phyloP scores from a whole-genome alignment of 2,797 vertebrate species.

The Argentina silus region DNA sequence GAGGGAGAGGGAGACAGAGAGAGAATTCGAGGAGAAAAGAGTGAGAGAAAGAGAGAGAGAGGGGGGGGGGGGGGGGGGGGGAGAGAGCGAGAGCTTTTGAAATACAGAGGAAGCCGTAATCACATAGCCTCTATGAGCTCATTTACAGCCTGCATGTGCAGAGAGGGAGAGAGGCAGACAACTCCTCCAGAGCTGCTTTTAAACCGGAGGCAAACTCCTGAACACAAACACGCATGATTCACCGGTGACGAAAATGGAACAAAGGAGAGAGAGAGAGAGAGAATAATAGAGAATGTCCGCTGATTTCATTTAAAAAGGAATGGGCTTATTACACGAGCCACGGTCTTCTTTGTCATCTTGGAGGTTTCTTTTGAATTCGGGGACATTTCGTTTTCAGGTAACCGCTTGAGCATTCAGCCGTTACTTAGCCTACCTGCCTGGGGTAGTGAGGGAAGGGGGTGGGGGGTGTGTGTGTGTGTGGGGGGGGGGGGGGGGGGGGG shows the following conservation, averaged over 20 bases:
- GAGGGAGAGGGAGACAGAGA: no score
- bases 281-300: conserved; percentile 25
- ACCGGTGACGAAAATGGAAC: not conserved
- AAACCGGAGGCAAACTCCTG: conserved; percentile 43
- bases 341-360: not conserved
- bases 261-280: conserved; percentile 34
- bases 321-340: not conserved
- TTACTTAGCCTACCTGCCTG: conserved; percentile 28
- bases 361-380: not conserved
- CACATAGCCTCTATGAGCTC: conserved; percentile 36
- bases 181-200: conserved; percentile 28
- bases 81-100: conserved; percentile 9
- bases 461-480: no score
- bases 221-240: conserved; percentile 7
- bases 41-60: no score
- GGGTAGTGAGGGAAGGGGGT: not conserved
- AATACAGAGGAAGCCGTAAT: conserved; percentile 49
- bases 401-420: conserved; percentile 35
- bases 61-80: no score
- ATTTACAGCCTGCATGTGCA: conserved; percentile 35
- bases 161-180: conserved; percentile 6
- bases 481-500: not conserved
- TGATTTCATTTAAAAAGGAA: conserved; percentile 7
- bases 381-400: conserved; percentile 23
- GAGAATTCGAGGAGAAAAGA: not conserved